Evolutionary conservation across 2,113 vertebrate species (phyloP), one percentile per base, ranked within the genome.

Genomic region (Sphaerodactylus townsendi): DNA sequence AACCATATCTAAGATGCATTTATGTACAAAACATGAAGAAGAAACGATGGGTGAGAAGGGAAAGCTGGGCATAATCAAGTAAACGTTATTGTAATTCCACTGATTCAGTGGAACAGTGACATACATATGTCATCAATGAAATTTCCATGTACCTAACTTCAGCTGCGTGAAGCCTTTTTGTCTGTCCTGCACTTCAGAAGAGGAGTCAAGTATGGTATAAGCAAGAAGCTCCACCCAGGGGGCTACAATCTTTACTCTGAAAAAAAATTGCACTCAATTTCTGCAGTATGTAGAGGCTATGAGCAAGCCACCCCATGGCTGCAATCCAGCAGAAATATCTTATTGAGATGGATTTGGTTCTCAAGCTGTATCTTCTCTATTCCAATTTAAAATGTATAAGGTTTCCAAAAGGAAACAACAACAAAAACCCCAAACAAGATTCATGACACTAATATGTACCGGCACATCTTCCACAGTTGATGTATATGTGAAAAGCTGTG

Each of bases 401-500:
- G 41, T 5, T 19, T 65, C n/a, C 48, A 77, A 33, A 70, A 5
- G 44, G 78, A 71, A 66, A 6, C 41, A 73, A 48, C 7, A 14
- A 28, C 48, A 7, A 19, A 3, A 33, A 6, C 59, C 19, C 21
- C 19, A 59, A 14, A 17, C 56, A 78, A 70, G 46, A 74, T 44
- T 10, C 46, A 69, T 46, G 19, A 6, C 76, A 82, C 19, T 28
- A 44, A 64, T n/a, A 96, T 98, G 96, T 96, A 99, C 98, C 15
- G 98, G 97, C 76, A 97, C 91, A 88, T 98, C 97, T 86, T 98
- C 97, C 84, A 95, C 85, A 2, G 96, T n/a, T n/a, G 96, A 95
- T 0, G 90, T 92, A 17, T 97, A 97, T 19, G 97, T 92, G 87
- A 99, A 99, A 87, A 99, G 97, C 92, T 99, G 98, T 39, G 98